These are phyloP conservation scores for Tapirus indicus DNA, from an alignment of 2,797 vertebrate genomes.

Conservation along the genomic window DNA sequence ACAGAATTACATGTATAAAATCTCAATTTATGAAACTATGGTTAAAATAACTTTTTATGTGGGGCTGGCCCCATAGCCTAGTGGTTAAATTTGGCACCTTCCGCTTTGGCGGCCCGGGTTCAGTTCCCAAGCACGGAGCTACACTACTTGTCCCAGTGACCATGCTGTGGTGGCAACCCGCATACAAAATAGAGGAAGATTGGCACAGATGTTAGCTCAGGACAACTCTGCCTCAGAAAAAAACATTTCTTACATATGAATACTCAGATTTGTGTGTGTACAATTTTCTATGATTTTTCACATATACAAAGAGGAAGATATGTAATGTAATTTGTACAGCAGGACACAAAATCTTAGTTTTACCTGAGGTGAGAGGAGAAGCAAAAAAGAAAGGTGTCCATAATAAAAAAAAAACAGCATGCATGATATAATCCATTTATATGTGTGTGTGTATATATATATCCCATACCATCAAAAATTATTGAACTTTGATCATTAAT, in stretches of 20 bases:
- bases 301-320: background rate
- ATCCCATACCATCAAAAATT: background rate
- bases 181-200: no score
- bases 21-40: background rate
- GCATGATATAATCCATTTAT: background rate
- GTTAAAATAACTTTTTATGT: background rate
- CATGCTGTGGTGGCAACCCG: no score
- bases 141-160: no score
- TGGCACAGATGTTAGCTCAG: no score
- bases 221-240: background rate
- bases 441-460: background rate
- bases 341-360: slow-evolving; percentile 17
- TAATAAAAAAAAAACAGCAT: background rate
- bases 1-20: background rate
- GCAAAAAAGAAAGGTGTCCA: background rate
- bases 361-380: background rate
- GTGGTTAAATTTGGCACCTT: no score
- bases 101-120: no score
- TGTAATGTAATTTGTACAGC: background rate
- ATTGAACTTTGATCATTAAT: background rate
- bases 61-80: no score
- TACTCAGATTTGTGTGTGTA: background rate
- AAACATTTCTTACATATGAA: background rate
- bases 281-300: background rate
- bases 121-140: no score